These are phyloP conservation scores for Melanerpes aurifrons DNA, from an alignment of 2,113 vertebrate species.

Conservation along the genomic window DNA sequence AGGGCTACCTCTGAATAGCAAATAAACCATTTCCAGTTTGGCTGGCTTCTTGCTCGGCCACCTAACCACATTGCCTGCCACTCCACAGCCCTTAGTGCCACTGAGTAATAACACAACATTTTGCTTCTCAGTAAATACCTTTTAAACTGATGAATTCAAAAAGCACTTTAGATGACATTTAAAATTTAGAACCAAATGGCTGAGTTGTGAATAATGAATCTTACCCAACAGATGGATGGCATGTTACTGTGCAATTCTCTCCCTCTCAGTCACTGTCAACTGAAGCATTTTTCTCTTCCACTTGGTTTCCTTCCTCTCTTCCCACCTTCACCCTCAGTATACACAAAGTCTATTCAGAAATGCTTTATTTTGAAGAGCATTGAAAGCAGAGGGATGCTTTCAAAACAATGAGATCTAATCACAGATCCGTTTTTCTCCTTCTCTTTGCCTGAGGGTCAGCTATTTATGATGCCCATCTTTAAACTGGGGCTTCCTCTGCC, in stretches of 20 bases:
- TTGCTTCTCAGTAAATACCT: slow-evolving; percentile 50
- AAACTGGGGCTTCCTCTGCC: neutral
- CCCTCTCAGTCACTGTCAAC: slow-evolving; percentile 56
- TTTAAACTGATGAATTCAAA: slow-evolving; percentile 52
- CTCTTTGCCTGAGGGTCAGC: neutral
- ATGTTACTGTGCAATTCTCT: neutral
- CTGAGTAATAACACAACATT: neutral
- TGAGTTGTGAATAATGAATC: slow-evolving; percentile 47
- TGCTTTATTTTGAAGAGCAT: slow-evolving; percentile 9
- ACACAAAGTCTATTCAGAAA: neutral
- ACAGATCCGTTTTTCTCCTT: neutral
- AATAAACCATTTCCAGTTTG: neutral
- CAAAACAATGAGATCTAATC: neutral
- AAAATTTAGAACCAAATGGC: slow-evolving; percentile 45
- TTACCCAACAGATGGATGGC: slow-evolving; percentile 48
- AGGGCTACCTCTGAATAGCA: neutral
- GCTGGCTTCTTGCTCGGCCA: neutral
- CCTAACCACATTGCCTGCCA: fast-evolving
- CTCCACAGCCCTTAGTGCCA: neutral
- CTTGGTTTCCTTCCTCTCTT: neutral
- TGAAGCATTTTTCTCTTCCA: slow-evolving; percentile 29
- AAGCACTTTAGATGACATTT: slow-evolving; percentile 46
- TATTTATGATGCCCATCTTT: neutral
- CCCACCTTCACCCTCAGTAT: neutral
- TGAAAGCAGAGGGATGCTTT: neutral